Conservation (phyloP, 2,888 invertebrate species). For the Dicyrtoma fusca region DNA sequence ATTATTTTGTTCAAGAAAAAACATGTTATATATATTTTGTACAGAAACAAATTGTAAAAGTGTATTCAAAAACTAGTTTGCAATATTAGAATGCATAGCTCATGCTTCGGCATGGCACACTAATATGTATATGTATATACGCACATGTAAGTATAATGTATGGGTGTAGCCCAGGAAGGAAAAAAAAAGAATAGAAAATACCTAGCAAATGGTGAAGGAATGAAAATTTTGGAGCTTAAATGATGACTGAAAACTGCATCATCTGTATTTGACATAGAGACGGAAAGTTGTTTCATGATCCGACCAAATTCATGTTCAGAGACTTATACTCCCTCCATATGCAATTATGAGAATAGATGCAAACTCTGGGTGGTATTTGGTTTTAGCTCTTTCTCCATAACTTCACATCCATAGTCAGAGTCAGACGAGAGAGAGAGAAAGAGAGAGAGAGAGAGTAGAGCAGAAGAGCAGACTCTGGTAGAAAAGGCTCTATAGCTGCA, state of each 20-base stretch:
- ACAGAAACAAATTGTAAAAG: too few relatives aligned
- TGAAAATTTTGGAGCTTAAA: background rate
- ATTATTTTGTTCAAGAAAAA: too few relatives aligned
- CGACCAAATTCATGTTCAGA: background rate
- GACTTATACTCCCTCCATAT: background rate
- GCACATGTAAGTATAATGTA: too few relatives aligned
- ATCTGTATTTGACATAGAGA: constrained; percentile 31
- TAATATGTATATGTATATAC: background rate
- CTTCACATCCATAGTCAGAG: too few relatives aligned
- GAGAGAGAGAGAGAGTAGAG: constrained; percentile 16
- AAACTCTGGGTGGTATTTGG: constrained; percentile 29
- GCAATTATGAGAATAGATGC: constrained; percentile 20
- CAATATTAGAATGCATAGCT: too few relatives aligned
- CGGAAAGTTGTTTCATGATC: constrained; percentile 14
- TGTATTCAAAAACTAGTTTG: too few relatives aligned
- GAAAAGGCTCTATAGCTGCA: background rate
- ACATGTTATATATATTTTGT: too few relatives aligned
- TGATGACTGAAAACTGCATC: background rate
- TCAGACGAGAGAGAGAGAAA: background rate
- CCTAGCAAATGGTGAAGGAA: background rate
- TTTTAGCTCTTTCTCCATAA: constrained; percentile 4
- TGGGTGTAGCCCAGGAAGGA: background rate
- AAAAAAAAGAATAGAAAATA: background rate
- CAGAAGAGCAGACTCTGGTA: background rate
- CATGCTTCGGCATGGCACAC: too few relatives aligned